Conservation (phyloP, 2,797 vertebrate genomes). For the Gobionotothen gibberifrons region DNA sequence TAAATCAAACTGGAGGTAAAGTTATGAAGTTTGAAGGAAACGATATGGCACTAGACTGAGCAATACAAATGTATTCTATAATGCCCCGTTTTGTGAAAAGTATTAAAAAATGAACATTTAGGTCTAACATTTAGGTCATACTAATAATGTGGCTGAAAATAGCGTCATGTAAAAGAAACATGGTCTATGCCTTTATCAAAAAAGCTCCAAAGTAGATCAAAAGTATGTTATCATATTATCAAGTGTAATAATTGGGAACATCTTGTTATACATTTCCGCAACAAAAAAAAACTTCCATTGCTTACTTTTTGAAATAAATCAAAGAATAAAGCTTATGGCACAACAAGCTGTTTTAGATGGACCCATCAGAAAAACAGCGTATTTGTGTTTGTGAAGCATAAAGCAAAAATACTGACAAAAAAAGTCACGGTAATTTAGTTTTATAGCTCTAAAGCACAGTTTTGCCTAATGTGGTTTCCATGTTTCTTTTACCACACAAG, state of each 20-base stretch:
- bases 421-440: neutral
- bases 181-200: neutral
- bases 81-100: neutral
- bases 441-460: neutral
- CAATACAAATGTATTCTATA: too few species aligned
- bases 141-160: neutral
- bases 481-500: neutral
- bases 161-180: neutral
- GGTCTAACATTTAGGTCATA: neutral
- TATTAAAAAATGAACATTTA: conserved; percentile 21
- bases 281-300: neutral
- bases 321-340: neutral
- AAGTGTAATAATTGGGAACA: neutral
- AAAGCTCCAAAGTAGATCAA: neutral
- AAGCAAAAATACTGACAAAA: neutral
- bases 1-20: neutral
- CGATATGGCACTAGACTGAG: neutral
- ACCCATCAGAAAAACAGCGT: neutral
- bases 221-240: neutral
- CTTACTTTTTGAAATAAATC: neutral
- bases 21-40: neutral
- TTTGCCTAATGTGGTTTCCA: neutral
- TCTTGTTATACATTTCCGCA: neutral
- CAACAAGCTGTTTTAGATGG: too few species aligned
- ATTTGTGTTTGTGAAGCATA: neutral